A percentile compares a stretch with the other conserved stretches of the same genome.
Conservation (phyloP, 2,797 vertebrate species). For the Labroides dimidiatus region DNA sequence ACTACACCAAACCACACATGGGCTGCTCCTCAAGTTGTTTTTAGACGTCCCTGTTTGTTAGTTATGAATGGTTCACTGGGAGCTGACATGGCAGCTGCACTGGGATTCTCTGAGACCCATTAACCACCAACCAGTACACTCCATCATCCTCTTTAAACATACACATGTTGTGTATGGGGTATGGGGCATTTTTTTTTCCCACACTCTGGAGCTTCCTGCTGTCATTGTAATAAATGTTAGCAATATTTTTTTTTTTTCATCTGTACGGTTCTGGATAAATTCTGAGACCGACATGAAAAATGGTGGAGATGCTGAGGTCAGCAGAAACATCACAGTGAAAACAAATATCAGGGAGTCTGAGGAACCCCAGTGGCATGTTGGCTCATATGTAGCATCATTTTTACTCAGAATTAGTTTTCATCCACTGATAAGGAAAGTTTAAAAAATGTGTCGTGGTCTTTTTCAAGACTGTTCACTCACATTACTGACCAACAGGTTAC, state of each 20-base stretch:
- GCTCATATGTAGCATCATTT: background rate
- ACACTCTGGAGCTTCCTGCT: constrained; percentile 11
- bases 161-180: background rate
- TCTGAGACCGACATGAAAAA: constrained; percentile 30
- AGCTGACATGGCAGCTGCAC: too few relatives aligned
- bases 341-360: constrained; percentile 5
- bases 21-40: background rate
- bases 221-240: constrained; percentile 30
- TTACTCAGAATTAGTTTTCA: too few relatives aligned
- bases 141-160: background rate
- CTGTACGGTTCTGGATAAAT: constrained; percentile 23
- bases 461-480: too few relatives aligned
- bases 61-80: constrained; percentile 10
- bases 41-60: background rate
- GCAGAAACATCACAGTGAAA: background rate
- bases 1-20: background rate
- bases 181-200: constrained; percentile 38
- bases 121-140: background rate
- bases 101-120: background rate
- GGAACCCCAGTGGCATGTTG: background rate
- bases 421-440: background rate
- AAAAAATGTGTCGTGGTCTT: too few relatives aligned
- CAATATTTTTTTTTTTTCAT: constrained; percentile 14
- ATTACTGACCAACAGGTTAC: too few relatives aligned
- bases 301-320: background rate